phyloP scores from a whole-genome alignment of 2,888 invertebrate species.

The Rhagium mordax region DNA sequence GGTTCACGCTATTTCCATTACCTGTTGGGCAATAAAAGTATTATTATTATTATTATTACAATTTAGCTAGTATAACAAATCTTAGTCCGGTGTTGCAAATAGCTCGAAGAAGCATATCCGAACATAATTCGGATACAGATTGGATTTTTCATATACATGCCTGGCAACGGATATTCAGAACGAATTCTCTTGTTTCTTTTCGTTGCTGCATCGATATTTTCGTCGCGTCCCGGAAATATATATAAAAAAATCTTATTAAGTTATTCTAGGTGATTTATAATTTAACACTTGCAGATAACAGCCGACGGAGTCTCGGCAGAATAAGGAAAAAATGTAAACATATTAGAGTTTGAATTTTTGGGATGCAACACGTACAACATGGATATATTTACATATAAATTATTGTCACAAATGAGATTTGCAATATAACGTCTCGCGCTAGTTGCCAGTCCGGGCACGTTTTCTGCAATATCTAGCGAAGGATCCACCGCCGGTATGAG shows the following conservation, averaged over 20 bases:
- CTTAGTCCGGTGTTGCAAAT: background rate
- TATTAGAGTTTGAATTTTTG: constrained; percentile 54
- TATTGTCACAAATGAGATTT: constrained; percentile 70
- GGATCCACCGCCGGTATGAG: constrained; percentile 57
- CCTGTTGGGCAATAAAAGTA: too few relatives aligned
- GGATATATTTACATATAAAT: constrained; percentile 70
- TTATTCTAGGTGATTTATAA: constrained; percentile 51
- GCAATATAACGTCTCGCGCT: constrained; percentile 67
- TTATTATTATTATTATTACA: too few relatives aligned
- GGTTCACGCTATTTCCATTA: too few relatives aligned
- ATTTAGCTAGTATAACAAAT: background rate
- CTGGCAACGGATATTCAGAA: background rate
- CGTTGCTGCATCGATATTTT: constrained; percentile 16
- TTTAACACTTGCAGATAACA: constrained; percentile 53
- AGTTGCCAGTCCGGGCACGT: constrained; percentile 63
- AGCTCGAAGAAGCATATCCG: background rate
- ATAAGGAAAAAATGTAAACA: constrained; percentile 41
- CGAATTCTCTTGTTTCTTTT: background rate
- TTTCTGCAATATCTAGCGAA: constrained; percentile 63
- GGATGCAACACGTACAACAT: constrained; percentile 64
- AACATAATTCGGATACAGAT: background rate
- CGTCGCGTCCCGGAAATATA: constrained; percentile 16
- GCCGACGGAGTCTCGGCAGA: constrained; percentile 27
- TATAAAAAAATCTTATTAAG: constrained; percentile 50
- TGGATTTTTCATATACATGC: constrained; percentile 15